Base-by-base conservation (phyloP, 64 coral and sea anemone genomes). In the Montipora capricornis region DNA sequence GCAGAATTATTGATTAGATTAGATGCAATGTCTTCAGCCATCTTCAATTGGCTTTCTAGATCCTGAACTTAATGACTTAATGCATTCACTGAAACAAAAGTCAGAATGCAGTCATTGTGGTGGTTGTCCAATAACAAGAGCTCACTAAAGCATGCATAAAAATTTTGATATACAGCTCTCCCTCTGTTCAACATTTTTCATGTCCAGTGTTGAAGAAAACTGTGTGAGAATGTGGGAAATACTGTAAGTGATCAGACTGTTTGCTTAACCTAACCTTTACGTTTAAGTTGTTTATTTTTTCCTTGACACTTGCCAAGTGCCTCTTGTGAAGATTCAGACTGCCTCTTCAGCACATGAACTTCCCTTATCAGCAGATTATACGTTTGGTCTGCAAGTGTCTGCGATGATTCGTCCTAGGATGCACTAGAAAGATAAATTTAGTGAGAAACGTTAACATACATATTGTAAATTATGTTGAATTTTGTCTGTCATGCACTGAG, bases 241-340 rank as follows among this genome's bases (percentile, higher is more conserved):
- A 74, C 53, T 57, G 53, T 57, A 74, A 74, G 26, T 37, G 19
- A 74, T 74, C 6, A 74, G 5, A 74, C 19, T 74, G 26, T 76
- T 76, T 45, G 24, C 37, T 29, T 76, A 13, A 44, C 44, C 74
- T 76, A 26, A 76, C 52, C 79, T 57, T 81, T 81, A 61, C 55
- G 79, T 61, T 61, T 61, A 45, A 81, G 79, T 29, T 81, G 49
- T 62, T 81, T 14, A 64, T 26, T 81, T 81, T 81, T 81, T 81
- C 79, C 79, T 59, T 81, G 79, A 81, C 79, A 61, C 48, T 62
- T 81, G 49, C 16, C 79, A 52, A 81, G 79, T 62, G 53, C 79
- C 79, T 81, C 79, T 81, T 52, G n/a, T 8, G 48, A 52, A 12
- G 79, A 81, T 81, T 59, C 20, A 6, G 52, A 61, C 48, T 62